Evolutionary conservation across 2,113 vertebrate genomes (phyloP), one percentile per base, ranked within the genome.

Genomic region (Hydrochoerus hydrochaeris): DNA sequence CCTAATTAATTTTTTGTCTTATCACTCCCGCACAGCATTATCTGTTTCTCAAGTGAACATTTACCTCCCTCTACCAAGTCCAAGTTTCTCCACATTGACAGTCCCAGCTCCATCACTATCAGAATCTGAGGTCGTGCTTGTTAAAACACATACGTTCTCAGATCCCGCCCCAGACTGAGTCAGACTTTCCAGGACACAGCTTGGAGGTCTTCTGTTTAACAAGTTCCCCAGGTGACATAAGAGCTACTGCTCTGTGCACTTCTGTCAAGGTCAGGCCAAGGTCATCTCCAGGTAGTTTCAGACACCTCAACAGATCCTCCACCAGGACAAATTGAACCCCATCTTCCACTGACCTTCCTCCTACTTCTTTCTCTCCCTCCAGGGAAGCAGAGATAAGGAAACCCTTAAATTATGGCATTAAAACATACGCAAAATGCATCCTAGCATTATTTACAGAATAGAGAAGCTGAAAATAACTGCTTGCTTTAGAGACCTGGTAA

Each of bases 201-300:
- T 92, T 22, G 4, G 28, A 49, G 82, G 60, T 17, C 49, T 41
- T 24, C 44, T 88, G 77, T 67, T 75, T 91, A 90, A 92, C 24
- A 49, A 69, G 58, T 65, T 97, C 91, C 88, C 95, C 82, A 91
- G 92, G 60, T 88, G 95, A 93, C 82, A 35, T 12, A 28, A 77
- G 77, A 90, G n/a, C 82, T 32, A 30, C 67, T 67, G 62, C 54
- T 46, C 32, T 85, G 54, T 44, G 54, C 49, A 58, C 30, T 49
- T 62, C 57, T 73, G 62, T 62, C 41, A 71, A 96, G 69, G 85
- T 90, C 85, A 88, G 46, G 69, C 28, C 82, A 92, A 96, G 91
- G 91, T 92, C 88, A 95, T 78, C 85, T 92, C 82, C 20, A 90
- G 65, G 69, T 44, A 58, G 24, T 35, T 89, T 83, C 83, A 84